Conservation (phyloP, 2,113 vertebrate species). For the Megaptera novaeangliae region DNA sequence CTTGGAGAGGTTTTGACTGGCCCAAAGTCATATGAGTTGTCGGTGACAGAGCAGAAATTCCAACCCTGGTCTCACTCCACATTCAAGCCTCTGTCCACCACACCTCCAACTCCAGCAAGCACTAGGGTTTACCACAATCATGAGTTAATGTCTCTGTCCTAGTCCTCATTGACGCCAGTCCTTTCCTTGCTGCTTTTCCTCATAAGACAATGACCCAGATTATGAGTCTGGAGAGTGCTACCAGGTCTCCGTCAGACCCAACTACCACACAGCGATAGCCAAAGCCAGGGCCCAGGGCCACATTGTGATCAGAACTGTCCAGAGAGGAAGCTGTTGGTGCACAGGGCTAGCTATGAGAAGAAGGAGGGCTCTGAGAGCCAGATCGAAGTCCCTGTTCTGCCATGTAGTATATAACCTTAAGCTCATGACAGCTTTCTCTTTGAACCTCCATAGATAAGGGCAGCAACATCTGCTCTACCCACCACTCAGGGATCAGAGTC, state of each 20-base stretch:
- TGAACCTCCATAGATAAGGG: background rate
- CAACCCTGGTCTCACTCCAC: background rate
- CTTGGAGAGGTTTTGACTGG: background rate
- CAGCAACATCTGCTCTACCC: background rate
- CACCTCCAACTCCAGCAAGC: background rate
- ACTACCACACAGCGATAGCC: background rate
- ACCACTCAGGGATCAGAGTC: background rate
- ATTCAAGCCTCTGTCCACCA: background rate
- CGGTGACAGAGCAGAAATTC: constrained; percentile 5
- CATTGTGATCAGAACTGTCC: background rate
- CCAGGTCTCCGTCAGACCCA: background rate
- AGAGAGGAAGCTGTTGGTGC: background rate
- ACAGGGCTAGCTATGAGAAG: background rate
- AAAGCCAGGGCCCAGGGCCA: background rate
- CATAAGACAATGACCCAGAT: background rate
- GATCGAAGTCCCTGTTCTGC: background rate
- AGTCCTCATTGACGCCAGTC: background rate
- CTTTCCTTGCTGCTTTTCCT: background rate
- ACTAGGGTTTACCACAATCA: background rate
- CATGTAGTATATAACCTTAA: background rate
- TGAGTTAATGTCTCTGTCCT: background rate
- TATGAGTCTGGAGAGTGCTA: background rate
- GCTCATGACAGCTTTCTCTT: background rate
- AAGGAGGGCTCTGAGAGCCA: background rate
- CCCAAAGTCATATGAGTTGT: background rate